Conservation (phyloP, 2,797 vertebrate genomes). For the Sebastes oblongus region DNA sequence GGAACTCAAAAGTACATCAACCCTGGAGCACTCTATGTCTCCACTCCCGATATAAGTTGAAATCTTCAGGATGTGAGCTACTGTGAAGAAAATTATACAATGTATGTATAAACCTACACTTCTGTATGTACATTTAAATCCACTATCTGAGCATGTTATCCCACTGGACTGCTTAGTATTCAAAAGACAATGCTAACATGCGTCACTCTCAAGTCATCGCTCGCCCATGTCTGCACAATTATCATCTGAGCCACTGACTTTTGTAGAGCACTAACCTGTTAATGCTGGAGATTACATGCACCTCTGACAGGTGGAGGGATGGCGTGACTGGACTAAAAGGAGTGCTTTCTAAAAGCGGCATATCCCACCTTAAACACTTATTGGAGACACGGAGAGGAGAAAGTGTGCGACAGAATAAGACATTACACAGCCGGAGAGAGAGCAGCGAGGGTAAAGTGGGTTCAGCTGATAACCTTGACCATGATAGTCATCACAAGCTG, state of each 20-base stretch:
- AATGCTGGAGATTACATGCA: slow-evolving; percentile 26
- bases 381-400: not conserved
- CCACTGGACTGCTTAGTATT: not conserved
- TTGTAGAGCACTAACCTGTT: slow-evolving; percentile 25
- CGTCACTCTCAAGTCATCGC: slow-evolving; percentile 6
- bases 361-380: slow-evolving; percentile 19
- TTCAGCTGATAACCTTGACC: slow-evolving; percentile 64
- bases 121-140: not conserved
- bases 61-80: not conserved
- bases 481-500: slow-evolving; percentile 38
- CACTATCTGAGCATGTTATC: not conserved
- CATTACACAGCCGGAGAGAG: slow-evolving; percentile 18
- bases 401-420: slow-evolving; percentile 22
- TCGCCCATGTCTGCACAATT: slow-evolving; percentile 10
- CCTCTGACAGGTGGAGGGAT: slow-evolving; percentile 13
- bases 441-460: slow-evolving; percentile 18
- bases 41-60: not conserved
- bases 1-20: too few relatives aligned
- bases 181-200: not conserved
- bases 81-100: not conserved
- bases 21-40: not conserved
- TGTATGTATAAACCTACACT: not conserved
- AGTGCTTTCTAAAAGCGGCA: slow-evolving; percentile 13
- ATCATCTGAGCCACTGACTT: slow-evolving; percentile 28
- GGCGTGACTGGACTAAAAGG: slow-evolving; percentile 14